Percentiles rank a stretch among this genome's conserved stretches.
phyloP scores from a whole-genome alignment of 2,888 invertebrate species.

The Cantharis lateralis region DNA sequence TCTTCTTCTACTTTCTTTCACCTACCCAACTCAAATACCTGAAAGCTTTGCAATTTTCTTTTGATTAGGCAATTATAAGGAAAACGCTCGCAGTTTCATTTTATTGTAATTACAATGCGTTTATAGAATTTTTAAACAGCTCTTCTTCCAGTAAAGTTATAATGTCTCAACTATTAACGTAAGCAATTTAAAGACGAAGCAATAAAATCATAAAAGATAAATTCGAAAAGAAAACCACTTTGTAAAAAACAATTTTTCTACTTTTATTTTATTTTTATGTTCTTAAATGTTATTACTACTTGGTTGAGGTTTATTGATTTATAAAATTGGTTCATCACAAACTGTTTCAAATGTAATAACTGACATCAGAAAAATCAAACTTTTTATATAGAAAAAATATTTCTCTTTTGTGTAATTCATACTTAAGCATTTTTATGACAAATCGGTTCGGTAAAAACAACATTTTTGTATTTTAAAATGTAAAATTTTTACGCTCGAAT shows the following conservation, averaged over 20 bases:
- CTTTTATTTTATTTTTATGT: neutral
- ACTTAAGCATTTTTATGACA: neutral
- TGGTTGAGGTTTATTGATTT: neutral
- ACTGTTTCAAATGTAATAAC: neutral
- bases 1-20: neutral
- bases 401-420: neutral
- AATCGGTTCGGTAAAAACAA: neutral
- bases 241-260: neutral
- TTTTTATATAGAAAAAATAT: neutral
- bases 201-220: neutral
- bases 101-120: neutral
- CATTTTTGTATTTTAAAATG: neutral
- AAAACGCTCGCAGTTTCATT: neutral
- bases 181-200: neutral
- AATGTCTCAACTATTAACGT: neutral
- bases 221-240: neutral
- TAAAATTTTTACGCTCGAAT: neutral
- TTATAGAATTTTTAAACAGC: neutral
- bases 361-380: neutral
- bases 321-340: neutral
- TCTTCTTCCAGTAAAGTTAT: neutral
- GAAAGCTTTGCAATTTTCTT: neutral
- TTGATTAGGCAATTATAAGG: neutral
- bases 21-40: neutral
- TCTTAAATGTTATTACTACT: neutral